A percentile compares a stretch with the other conserved stretches of the same genome.
Conservation (phyloP, 2,113 vertebrate species). For the Mormyrus lacerda region DNA sequence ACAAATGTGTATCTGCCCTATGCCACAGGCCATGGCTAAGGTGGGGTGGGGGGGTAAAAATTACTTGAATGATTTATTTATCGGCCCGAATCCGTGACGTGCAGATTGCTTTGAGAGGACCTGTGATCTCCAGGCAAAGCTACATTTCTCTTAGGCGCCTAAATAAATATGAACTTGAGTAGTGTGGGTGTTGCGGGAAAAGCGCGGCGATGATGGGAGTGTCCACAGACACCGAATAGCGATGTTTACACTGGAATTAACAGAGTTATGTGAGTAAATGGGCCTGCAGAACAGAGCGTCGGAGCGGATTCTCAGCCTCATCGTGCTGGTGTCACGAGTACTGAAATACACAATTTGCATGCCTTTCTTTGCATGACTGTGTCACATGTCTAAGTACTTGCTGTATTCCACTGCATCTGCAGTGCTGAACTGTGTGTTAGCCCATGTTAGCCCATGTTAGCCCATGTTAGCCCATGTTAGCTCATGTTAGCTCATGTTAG, state of each 20-base stretch:
- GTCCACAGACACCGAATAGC: neutral
- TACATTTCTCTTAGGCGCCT: neutral
- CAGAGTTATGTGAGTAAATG: neutral
- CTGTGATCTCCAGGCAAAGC: neutral
- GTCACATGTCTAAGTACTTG: neutral
- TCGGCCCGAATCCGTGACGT: neutral
- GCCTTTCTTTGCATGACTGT: neutral
- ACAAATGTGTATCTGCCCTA: slow-evolving; percentile 14
- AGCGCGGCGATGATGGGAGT: neutral
- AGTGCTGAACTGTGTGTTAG: neutral
- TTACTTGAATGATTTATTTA: neutral
- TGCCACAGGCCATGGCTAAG: slow-evolving; percentile 4
- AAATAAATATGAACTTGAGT: neutral
- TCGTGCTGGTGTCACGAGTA: neutral
- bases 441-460: neutral
- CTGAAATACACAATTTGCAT: neutral
- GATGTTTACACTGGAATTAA: neutral
- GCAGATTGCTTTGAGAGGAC: neutral
- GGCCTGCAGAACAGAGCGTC: neutral
- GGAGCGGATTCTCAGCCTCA: neutral
- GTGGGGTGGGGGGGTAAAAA: neutral
- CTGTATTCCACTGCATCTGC: neutral
- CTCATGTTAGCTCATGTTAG: neutral
- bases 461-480: no score
- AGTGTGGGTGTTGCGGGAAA: neutral